Percentiles rank a stretch among this genome's conserved stretches.
phyloP scores from a whole-genome alignment of 2,888 invertebrate species.

The Rhagonycha fulva region DNA sequence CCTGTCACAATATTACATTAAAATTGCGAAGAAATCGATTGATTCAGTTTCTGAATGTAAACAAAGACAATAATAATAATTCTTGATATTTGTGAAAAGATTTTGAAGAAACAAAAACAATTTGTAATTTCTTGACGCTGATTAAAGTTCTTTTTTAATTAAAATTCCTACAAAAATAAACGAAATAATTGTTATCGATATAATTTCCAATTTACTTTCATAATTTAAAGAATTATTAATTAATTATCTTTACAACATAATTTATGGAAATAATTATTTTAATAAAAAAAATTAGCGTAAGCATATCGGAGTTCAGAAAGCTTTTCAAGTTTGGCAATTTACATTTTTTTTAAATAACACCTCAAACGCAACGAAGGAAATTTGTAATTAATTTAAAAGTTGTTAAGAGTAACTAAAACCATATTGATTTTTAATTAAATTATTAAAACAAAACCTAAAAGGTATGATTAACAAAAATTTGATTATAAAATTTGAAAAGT shows the following conservation, averaged over 20 bases:
- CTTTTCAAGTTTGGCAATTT: background rate
- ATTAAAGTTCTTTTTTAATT: too few species aligned
- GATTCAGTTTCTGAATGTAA: too few species aligned
- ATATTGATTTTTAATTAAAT: background rate
- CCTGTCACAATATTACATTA: too few species aligned
- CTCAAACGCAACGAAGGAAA: background rate
- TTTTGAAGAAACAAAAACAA: too few species aligned
- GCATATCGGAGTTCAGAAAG: background rate
- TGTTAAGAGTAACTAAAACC: background rate
- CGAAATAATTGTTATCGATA: background rate
- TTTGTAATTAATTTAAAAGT: background rate
- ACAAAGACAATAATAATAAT: too few species aligned
- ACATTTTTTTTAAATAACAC: background rate
- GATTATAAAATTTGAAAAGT: background rate
- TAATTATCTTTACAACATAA: background rate
- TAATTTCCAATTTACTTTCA: background rate
- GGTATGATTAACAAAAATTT: background rate
- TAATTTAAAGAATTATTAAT: background rate
- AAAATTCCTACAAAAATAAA: too few species aligned
- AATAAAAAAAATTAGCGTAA: background rate
- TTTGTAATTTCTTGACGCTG: too few species aligned
- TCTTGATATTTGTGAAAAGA: too few species aligned
- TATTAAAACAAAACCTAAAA: background rate
- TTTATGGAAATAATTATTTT: background rate
- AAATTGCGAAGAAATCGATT: too few species aligned